Conservation (phyloP, 2,888 invertebrate species). For the Copidosoma aretas region DNA sequence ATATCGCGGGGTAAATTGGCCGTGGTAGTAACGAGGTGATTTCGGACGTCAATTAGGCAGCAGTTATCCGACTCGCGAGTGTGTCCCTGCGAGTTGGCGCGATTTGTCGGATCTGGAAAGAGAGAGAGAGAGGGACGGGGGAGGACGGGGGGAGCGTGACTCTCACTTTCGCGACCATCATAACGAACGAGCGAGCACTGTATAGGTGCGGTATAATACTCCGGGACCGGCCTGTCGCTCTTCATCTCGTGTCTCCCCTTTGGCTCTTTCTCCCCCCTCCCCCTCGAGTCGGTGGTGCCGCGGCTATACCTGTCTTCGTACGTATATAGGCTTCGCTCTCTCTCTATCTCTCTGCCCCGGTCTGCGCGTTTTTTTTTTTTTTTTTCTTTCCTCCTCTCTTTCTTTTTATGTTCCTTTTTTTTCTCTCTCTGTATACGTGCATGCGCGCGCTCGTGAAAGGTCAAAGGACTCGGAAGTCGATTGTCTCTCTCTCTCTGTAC, state of each 20-base stretch:
- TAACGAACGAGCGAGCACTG: slow-evolving; percentile 42
- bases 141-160: slow-evolving; percentile 15
- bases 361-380: not conserved
- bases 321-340: not conserved
- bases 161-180: slow-evolving; percentile 47
- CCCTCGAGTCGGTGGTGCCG: not conserved
- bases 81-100: slow-evolving; percentile 35
- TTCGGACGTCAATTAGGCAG: slow-evolving; percentile 35
- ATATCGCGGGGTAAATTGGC: slow-evolving; percentile 14
- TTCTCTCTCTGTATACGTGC: no score
- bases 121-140: slow-evolving; percentile 18
- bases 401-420: not conserved
- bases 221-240: slow-evolving; percentile 23
- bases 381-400: not conserved
- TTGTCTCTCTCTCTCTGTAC: no score
- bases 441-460: not conserved
- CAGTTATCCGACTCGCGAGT: slow-evolving; percentile 34
- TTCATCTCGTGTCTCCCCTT: slow-evolving; percentile 36
- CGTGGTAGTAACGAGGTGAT: slow-evolving; percentile 33
- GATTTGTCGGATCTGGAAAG: slow-evolving; percentile 43
- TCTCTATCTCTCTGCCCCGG: not conserved
- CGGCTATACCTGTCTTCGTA: not conserved
- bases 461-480: not conserved
- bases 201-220: no score
- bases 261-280: slow-evolving; percentile 17